Evolutionary conservation across 1,140 invertebrate species (phyloP).

Genomic region (Marisa cornuarietis): DNA sequence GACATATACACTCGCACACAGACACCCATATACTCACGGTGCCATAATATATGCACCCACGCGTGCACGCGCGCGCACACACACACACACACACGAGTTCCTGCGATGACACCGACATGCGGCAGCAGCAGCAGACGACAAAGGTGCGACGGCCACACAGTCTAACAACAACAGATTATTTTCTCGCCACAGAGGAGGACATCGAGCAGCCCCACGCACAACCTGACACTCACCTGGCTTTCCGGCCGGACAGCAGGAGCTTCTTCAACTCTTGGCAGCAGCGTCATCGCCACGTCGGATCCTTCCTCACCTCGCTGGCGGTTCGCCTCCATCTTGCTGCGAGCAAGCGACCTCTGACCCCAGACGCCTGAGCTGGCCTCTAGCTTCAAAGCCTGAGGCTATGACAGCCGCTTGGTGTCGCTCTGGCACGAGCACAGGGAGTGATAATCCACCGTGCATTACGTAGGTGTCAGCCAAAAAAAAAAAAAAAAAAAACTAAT

Average conservation of each 20-base stretch:
- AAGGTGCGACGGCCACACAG: not conserved
- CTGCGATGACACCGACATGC: not conserved
- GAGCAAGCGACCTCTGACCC: not conserved
- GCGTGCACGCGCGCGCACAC: not conserved
- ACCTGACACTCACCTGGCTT: not conserved
- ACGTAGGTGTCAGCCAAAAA: no score
- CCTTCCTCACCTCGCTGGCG: not conserved
- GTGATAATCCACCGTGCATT: no score
- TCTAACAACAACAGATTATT: not conserved
- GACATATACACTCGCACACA: not conserved
- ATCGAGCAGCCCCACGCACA: not conserved
- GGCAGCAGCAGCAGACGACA: constrained; percentile 6
- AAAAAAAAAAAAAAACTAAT: no score
- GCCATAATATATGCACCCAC: not conserved
- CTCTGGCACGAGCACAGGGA: no score
- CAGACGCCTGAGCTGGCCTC: no score
- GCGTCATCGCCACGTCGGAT: not conserved
- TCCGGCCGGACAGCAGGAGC: not conserved
- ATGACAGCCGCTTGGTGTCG: no score
- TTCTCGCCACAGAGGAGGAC: no score
- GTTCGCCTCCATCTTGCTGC: not conserved
- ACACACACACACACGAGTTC: constrained; percentile 7
- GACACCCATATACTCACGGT: not conserved
- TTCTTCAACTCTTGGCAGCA: not conserved
- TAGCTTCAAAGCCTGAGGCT: no score